phyloP scores from a whole-genome alignment of 2,888 invertebrate species.

The Eupithecia dodoneata region DNA sequence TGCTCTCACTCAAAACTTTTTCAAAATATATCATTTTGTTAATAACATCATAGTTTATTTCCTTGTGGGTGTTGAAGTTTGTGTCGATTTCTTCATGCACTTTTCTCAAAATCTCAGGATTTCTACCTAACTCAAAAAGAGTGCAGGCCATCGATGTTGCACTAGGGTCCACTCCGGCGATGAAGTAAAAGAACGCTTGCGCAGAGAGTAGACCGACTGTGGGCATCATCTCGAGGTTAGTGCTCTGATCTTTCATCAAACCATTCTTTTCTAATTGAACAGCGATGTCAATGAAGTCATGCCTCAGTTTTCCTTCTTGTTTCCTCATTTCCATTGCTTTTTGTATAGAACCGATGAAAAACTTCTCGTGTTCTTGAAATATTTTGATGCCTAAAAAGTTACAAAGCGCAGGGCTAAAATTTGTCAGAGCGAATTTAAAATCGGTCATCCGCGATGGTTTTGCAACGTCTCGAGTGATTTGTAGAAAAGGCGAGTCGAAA shows the following conservation, averaged over 20 bases:
- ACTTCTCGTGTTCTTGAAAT: conserved; percentile 57
- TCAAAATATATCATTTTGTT: conserved; percentile 50
- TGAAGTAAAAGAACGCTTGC: conserved; percentile 53
- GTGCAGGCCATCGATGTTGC: conserved; percentile 51
- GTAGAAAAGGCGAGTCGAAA: conserved; percentile 61
- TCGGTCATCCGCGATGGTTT: conserved; percentile 38
- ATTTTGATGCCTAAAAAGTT: conserved; percentile 52
- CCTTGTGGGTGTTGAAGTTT: conserved; percentile 42
- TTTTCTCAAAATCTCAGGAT: conserved; percentile 50
- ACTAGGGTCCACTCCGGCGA: conserved; percentile 58
- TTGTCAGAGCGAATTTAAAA: conserved; percentile 46
- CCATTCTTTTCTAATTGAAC: conserved; percentile 59
- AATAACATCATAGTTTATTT: conserved; percentile 49
- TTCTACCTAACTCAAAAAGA: conserved; percentile 50
- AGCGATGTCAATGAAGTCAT: conserved; percentile 66
- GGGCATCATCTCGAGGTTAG: conserved; percentile 58
- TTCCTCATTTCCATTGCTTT: conserved; percentile 56
- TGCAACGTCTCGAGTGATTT: conserved; percentile 47
- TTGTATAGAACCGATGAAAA: conserved; percentile 62
- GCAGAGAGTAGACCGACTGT: conserved; percentile 51
- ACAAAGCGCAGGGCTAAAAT: conserved; percentile 41
- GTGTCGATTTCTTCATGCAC: conserved; percentile 46
- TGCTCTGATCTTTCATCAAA: conserved; percentile 51
- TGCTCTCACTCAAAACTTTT: conserved; percentile 52
- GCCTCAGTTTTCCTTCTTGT: conserved; percentile 52